Conservation (phyloP, 2,888 invertebrate genomes). For the Agriopis leucophaearia region DNA sequence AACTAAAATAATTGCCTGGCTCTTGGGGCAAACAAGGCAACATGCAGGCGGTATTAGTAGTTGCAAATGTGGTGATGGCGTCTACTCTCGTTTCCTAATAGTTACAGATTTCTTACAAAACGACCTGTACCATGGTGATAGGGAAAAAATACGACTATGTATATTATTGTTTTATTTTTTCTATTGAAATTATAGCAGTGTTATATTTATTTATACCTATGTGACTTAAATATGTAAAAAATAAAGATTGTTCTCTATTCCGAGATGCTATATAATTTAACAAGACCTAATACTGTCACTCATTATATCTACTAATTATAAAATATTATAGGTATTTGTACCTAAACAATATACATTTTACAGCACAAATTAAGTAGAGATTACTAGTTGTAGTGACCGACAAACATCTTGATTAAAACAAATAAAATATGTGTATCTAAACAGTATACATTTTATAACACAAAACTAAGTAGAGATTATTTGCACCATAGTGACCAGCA, state of each 20-base stretch:
- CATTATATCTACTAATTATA: background rate
- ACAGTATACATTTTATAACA: background rate
- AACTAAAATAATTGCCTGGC: no score
- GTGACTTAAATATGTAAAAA: constrained; percentile 9
- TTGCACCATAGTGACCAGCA: no score
- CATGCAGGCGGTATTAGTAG: background rate
- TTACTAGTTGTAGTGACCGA: background rate
- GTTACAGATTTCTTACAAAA: constrained; percentile 3
- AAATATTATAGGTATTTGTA: background rate
- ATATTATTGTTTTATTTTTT: constrained; percentile 6
- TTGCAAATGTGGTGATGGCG: constrained; percentile 29
- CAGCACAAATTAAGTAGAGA: background rate
- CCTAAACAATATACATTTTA: background rate
- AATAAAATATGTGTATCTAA: no score
- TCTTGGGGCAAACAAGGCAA: no score
- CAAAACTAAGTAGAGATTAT: background rate
- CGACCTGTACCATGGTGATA: constrained; percentile 3
- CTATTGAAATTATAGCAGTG: constrained; percentile 15
- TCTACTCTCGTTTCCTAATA: constrained; percentile 15
- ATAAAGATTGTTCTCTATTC: constrained; percentile 33
- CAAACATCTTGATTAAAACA: no score
- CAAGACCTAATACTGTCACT: no score
- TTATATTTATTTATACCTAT: constrained; percentile 13
- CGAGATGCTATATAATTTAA: background rate
- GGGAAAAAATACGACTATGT: background rate